Evolutionary conservation across 2,797 vertebrate species (phyloP), one percentile per base, ranked within the genome.

Genomic region (Thripadectes ignobilis): DNA sequence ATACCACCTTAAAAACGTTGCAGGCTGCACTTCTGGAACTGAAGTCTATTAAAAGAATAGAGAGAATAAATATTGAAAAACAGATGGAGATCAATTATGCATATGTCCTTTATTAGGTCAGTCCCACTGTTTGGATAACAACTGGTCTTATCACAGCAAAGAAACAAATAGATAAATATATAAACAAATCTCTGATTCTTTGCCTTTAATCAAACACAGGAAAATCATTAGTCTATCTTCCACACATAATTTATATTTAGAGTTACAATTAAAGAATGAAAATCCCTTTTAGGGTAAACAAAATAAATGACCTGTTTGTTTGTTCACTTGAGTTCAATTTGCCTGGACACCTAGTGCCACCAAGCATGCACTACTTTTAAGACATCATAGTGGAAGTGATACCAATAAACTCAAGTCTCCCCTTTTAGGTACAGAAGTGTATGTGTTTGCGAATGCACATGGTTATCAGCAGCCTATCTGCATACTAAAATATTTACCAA

Each of bases 71-170:
- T 92, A 96, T 69, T 95, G 48, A 92, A 91, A 91, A 96, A 38
- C 45, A 78, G 83, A 88, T 61, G 61, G 77, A 96, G 61, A 90
- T 85, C 91, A 94, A 92, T 88, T 85, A 92, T 90, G 93, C 61
- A 71, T 92, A 93, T 66, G 77, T 51, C 91, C 91, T 93, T 94
- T 95, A 96, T 93, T 95, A 93, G 93, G 96, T 95, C 91, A 94
- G 85, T 74, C 63, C 5, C 61, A 72, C 74, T 92, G 91, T 93
- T 74, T 93, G 82, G 79, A 55, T 86, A 95, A 92, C 76, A 92
- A 81, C 61, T 38, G 67, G 59, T 82, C 84, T 89, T 92, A 94
- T 51, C 66, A 67, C 14, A 82, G 83, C 71, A 92, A 95, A 95
- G 83, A 95, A 96, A 92, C 79, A 95, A 92, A 92, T 4, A 93